Conservation (phyloP, 2,113 vertebrate species). For the Melanotaenia duboulayi region DNA sequence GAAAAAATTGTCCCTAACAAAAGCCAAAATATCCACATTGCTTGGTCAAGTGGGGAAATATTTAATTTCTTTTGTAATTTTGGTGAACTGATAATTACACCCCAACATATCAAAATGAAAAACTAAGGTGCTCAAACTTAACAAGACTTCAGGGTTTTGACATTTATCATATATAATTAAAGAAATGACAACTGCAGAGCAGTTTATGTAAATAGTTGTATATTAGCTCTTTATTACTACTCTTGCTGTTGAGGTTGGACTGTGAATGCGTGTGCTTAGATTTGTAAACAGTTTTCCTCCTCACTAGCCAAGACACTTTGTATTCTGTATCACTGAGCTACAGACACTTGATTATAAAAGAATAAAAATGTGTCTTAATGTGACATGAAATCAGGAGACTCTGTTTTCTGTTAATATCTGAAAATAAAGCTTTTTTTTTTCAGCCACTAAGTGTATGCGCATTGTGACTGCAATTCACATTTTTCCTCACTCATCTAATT, state of each 20-base stretch:
- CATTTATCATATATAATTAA: constrained; percentile 8
- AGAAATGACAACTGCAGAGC: constrained; percentile 64
- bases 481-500: constrained; percentile 5
- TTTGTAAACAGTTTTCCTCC: constrained; percentile 22
- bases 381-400: constrained; percentile 3
- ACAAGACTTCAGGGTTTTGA: constrained; percentile 5
- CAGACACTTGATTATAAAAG: constrained; percentile 1
- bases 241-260: constrained; percentile 4
- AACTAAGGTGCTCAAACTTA: constrained; percentile 32
- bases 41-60: not conserved
- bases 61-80: constrained; percentile 1
- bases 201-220: constrained; percentile 70
- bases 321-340: constrained; percentile 12
- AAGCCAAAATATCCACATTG: not conserved
- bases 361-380: constrained; percentile 25
- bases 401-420: not conserved
- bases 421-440: not conserved
- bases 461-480: not conserved
- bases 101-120: constrained; percentile 12
- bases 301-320: constrained; percentile 9
- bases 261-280: constrained; percentile 22
- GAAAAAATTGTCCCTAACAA: not conserved
- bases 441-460: not conserved
- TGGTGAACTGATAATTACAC: constrained; percentile 19
- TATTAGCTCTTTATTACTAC: constrained; percentile 24